phyloP scores from a whole-genome alignment of 2,797 vertebrate species.

The Amazona finschi region DNA sequence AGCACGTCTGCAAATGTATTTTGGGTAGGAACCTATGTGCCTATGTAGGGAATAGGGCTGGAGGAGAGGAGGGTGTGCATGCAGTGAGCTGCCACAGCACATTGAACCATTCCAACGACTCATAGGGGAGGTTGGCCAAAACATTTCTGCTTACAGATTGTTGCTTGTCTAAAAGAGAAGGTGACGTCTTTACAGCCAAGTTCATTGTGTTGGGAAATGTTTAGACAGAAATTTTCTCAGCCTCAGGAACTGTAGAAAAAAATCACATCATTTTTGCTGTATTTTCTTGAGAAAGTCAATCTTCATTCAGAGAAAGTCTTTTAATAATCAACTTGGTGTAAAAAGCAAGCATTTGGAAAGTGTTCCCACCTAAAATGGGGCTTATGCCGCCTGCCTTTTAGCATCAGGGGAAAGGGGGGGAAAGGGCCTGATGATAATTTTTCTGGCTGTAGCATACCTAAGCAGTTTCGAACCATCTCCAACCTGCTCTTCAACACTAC shows the following conservation, averaged over 20 bases:
- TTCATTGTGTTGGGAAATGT: neutral
- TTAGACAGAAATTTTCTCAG: neutral
- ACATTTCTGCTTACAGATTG: neutral
- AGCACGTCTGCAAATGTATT: neutral
- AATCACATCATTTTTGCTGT: neutral
- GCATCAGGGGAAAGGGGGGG: neutral
- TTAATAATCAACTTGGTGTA: neutral
- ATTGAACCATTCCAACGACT: neutral
- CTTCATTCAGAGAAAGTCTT: neutral
- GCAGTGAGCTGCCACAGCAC: neutral
- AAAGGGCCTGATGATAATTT: neutral
- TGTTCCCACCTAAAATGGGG: neutral
- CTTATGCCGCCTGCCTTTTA: neutral
- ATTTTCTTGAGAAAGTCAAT: neutral
- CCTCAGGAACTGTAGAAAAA: neutral
- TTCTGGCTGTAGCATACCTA: neutral
- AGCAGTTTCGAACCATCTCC: neutral
- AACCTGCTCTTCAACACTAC: neutral
- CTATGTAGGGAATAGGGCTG: rapidly evolving
- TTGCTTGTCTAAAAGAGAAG: neutral
- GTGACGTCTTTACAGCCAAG: neutral
- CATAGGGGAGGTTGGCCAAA: neutral
- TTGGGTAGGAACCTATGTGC: neutral
- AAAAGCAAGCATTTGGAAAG: neutral
- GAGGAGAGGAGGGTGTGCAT: neutral